Evolutionary conservation across 2,113 vertebrate species (phyloP).

Genomic region (Aleadryas rufinucha): DNA sequence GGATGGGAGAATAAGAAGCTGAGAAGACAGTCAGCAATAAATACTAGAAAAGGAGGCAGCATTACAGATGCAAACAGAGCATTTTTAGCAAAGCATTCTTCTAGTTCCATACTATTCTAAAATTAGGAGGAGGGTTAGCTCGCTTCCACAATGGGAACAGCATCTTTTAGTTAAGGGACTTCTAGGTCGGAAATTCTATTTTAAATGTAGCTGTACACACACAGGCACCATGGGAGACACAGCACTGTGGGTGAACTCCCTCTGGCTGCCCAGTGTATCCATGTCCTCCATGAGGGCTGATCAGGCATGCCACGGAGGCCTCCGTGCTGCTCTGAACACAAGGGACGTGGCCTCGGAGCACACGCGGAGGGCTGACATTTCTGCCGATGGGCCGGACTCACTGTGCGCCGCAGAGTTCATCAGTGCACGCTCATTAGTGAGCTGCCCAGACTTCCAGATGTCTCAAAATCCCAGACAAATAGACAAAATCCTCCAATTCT

Average conservation of each 20-base stretch:
- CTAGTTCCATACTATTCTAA: not conserved
- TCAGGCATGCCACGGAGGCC: not conserved
- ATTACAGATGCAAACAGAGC: not conserved
- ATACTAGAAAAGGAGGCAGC: not conserved
- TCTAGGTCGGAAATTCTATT: not conserved
- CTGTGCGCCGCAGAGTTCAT: not conserved
- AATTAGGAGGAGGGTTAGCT: not conserved
- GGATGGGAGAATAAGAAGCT: not conserved
- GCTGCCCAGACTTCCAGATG: slow-evolving; percentile 60
- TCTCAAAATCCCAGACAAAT: slow-evolving; percentile 59
- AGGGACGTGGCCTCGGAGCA: not conserved
- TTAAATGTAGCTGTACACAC: not conserved
- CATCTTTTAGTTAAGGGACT: not conserved
- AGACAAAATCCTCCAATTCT: slow-evolving; percentile 34
- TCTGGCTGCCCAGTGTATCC: rapidly evolving
- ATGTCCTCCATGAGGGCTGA: not conserved
- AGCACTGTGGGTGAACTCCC: not conserved
- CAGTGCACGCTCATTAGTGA: slow-evolving; percentile 37
- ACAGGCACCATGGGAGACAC: not conserved
- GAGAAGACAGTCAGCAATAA: not conserved
- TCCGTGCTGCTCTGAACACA: not conserved
- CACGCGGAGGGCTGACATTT: not conserved
- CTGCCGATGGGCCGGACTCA: not conserved
- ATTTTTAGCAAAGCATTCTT: not conserved
- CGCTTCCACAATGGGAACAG: not conserved